phyloP scores from a whole-genome alignment of 1,140 invertebrate species.

The Pogonognathellus flavescens region DNA sequence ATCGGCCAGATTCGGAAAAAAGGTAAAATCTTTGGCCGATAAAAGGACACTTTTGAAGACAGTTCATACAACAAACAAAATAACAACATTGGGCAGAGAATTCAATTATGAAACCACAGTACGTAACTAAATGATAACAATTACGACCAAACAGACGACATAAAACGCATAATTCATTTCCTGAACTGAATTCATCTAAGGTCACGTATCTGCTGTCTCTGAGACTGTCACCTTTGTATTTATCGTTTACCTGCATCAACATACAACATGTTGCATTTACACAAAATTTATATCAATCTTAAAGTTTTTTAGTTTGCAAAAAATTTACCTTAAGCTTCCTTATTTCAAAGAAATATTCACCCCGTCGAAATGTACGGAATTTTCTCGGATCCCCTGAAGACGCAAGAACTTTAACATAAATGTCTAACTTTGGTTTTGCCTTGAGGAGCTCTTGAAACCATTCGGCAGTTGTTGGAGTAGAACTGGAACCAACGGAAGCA shows the following conservation, averaged over 20 bases:
- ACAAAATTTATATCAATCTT: background rate
- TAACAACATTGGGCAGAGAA: conserved; percentile 28
- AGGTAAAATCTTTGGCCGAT: conserved; percentile 44
- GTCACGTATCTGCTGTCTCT: conserved; percentile 27
- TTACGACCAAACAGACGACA: conserved; percentile 20
- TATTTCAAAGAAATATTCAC: conserved; percentile 34
- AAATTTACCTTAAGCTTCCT: conserved; percentile 16
- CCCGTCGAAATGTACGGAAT: background rate
- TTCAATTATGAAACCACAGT: conserved; percentile 32
- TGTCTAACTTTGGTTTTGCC: conserved; percentile 4
- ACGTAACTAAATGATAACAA: conserved; percentile 18
- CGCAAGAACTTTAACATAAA: conserved; percentile 24
- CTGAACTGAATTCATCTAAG: conserved; percentile 16
- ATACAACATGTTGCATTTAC: background rate
- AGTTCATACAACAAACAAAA: conserved; percentile 24
- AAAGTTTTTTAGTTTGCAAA: background rate
- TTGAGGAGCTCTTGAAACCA: conserved; percentile 44
- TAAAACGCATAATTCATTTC: conserved; percentile 25
- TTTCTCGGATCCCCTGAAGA: conserved; percentile 4
- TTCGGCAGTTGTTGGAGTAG: conserved; percentile 29
- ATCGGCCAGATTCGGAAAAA: conserved; percentile 20
- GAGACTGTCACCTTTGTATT: conserved; percentile 25
- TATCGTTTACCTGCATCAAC: background rate
- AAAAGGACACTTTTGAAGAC: conserved; percentile 39
- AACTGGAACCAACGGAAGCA: conserved; percentile 28